A percentile compares a stretch with the other conserved stretches of the same genome.
phyloP scores from a whole-genome alignment of 2,113 vertebrate genomes.

The Ceyx melanurus region DNA sequence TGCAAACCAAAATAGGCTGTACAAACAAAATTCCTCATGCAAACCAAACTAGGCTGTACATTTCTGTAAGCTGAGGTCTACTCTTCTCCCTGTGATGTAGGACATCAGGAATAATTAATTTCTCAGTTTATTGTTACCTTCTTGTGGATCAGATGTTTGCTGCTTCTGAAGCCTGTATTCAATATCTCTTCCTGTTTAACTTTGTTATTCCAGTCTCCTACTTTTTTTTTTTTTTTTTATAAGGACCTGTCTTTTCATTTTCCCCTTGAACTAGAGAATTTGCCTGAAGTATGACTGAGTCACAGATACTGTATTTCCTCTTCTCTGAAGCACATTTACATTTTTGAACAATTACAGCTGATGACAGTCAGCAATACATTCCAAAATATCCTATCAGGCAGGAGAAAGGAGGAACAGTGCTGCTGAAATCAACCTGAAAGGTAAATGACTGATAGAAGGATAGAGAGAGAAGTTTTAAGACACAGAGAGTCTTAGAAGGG shows the following conservation, averaged over 20 bases:
- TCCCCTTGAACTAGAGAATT: slow-evolving; percentile 19
- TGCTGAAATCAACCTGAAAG: not conserved
- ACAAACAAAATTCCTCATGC: too few species aligned
- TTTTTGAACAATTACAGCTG: slow-evolving; percentile 7
- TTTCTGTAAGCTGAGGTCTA: not conserved
- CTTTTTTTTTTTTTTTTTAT: not conserved
- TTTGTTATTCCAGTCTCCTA: not conserved
- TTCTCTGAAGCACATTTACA: not conserved
- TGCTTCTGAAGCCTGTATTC: slow-evolving; percentile 28
- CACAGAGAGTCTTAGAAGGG: not conserved
- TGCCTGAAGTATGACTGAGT: not conserved
- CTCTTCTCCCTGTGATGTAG: not conserved
- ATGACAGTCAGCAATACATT: not conserved
- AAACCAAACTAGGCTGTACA: not conserved
- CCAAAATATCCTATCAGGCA: not conserved
- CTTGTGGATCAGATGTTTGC: not conserved
- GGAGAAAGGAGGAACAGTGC: not conserved
- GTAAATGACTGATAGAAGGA: not conserved
- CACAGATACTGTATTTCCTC: slow-evolving; percentile 5
- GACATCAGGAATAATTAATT: slow-evolving; percentile 49
- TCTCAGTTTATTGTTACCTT: slow-evolving; percentile 35
- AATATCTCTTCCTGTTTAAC: not conserved
- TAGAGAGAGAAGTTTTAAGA: not conserved
- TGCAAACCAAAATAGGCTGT: too few species aligned
- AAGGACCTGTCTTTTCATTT: not conserved